Conservation (phyloP, 2,888 invertebrate genomes). For the Digitonthophagus gazella region DNA sequence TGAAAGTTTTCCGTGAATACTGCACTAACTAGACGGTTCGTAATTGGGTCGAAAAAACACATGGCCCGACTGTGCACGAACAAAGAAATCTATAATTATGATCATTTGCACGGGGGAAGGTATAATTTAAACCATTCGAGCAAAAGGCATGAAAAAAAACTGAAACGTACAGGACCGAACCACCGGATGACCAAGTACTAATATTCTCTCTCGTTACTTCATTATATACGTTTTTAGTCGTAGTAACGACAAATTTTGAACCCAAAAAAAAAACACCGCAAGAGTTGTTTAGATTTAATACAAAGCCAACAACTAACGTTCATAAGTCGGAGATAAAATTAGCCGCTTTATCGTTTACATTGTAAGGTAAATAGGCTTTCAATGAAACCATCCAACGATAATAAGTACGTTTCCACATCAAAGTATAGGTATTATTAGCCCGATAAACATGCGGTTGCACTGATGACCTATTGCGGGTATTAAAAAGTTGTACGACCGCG, state of each 20-base stretch:
- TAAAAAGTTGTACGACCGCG: neutral
- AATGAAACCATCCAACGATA: neutral
- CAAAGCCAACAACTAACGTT: neutral
- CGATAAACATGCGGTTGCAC: neutral
- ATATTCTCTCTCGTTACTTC: slow-evolving; percentile 10
- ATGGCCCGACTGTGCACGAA: slow-evolving; percentile 2
- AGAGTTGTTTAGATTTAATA: neutral
- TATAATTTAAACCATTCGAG: slow-evolving; percentile 5
- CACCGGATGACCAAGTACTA: slow-evolving; percentile 9
- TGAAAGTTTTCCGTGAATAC: neutral
- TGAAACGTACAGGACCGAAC: neutral
- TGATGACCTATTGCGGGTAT: neutral
- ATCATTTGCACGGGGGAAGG: slow-evolving; percentile 5
- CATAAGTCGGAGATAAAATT: neutral
- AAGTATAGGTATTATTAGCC: neutral
- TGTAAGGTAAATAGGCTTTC: neutral
- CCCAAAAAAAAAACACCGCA: neutral
- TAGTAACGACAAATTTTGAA: neutral
- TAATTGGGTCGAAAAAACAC: slow-evolving; percentile 9
- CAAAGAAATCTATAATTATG: slow-evolving; percentile 10
- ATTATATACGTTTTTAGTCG: neutral
- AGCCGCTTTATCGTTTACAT: neutral
- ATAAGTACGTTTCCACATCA: neutral
- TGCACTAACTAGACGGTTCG: neutral
- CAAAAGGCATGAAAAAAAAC: neutral